Evolutionary conservation across 2,797 vertebrate genomes (phyloP), one percentile per base, ranked within the genome.

Genomic region (Cryptoblepharus egeriae): DNA sequence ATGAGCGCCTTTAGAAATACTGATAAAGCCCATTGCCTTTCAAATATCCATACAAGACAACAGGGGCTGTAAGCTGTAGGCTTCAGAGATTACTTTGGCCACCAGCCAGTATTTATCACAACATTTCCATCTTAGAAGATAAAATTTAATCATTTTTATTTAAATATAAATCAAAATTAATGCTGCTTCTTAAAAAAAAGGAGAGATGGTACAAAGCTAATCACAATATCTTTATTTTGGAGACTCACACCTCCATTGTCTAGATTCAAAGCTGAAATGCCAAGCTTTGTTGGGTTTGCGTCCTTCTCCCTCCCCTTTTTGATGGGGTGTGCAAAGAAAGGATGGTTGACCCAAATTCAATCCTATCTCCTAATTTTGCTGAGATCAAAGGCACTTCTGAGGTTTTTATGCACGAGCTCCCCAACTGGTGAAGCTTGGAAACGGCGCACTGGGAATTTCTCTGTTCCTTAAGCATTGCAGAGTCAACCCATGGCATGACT

Each of bases 91-190:
- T 96, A 96, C 94, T 96, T 96, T 96, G 96, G 95, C 95, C 93
- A 96, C 79, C 80, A 95, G 95, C 96, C 96, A 96, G 93, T 93
- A 93, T 95, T 95, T 96, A 96, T 96, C 96, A 93, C 93, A 95
- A 95, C 94, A 95, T 96, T 96, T 96, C 93, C 95, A 96, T 96
- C 96, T 95, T 92, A 89, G 94, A 94, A 95, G 95, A 96, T 96
- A 96, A 96, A 96, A 95, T 96, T 95, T 96, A 96, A 96, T 96
- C 95, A 96, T 96, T 96, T 96, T 96, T 96, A 96, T 96, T 96
- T 96, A 96, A 96, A 96, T 96, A 96, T 94, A 96, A 96, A 95
- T 95, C 94, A 95, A 94, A 96, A 96, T 96, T 94, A 95, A 95
- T 96, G 93, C 95, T 93, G 90, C 68, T 92, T 93, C 74, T 84